A percentile compares a stretch with the other conserved stretches of the same genome.
Conservation (phyloP, 2,888 invertebrate genomes). For the Antitype chi region DNA sequence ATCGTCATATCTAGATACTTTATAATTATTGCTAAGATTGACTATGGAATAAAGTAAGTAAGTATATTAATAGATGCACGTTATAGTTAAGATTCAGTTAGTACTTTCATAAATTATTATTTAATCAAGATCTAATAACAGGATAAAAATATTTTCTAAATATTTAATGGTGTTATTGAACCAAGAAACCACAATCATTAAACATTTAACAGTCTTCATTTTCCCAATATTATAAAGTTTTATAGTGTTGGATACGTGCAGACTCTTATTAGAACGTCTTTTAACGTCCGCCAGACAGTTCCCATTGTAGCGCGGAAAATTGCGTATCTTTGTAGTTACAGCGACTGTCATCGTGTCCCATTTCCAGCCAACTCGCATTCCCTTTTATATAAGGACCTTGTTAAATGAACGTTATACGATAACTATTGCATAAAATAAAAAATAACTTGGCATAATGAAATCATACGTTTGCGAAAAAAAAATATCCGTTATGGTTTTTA, state of each 20-base stretch:
- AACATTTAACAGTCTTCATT: neutral
- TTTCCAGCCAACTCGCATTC: constrained; percentile 53
- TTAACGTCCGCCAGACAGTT: constrained; percentile 41
- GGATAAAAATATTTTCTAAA: too few relatives aligned
- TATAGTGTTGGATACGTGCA: neutral
- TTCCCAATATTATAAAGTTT: constrained; percentile 14
- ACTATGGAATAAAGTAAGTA: neutral
- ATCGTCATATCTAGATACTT: neutral
- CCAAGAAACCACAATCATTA: neutral
- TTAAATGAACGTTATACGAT: constrained; percentile 12
- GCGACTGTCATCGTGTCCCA: constrained; percentile 47
- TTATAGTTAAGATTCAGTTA: neutral
- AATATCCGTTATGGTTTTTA: neutral
- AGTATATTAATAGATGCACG: neutral
- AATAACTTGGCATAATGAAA: neutral
- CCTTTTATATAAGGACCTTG: constrained; percentile 40
- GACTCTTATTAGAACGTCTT: constrained; percentile 32
- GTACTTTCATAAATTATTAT: neutral
- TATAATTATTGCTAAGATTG: neutral
- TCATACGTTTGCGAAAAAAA: neutral
- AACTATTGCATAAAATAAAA: neutral
- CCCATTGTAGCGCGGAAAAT: constrained; percentile 46
- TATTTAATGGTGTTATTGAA: neutral
- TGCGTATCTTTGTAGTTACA: constrained; percentile 50
- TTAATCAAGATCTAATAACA: neutral